A percentile compares a stretch with the other conserved stretches of the same genome.
Evolutionary conservation across 2,797 vertebrate species (phyloP).

Genomic region (Pelodytes ibericus): DNA sequence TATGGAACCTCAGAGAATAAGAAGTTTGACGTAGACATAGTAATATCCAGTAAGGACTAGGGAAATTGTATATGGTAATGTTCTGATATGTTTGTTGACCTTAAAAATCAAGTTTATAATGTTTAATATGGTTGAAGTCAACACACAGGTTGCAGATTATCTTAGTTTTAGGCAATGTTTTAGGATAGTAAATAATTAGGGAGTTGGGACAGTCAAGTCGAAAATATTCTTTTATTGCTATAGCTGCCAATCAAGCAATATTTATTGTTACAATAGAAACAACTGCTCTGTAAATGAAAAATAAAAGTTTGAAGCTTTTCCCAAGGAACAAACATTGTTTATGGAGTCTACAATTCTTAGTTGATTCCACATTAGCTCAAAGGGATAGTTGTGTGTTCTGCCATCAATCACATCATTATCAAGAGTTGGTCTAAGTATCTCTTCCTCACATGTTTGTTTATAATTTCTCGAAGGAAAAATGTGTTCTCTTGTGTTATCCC

Average conservation of each 20-base stretch:
- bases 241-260: neutral
- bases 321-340: constrained; percentile 43
- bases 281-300: neutral
- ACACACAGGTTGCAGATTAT: no score
- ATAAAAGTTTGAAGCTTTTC: constrained; percentile 26
- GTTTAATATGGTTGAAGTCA: no score
- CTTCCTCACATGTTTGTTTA: constrained; percentile 56
- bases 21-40: no score
- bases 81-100: no score
- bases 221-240: neutral
- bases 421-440: constrained; percentile 51
- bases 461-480: constrained; percentile 55
- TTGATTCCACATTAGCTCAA: constrained; percentile 40
- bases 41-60: no score
- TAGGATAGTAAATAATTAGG: no score
- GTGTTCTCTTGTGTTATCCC: constrained; percentile 53
- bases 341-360: constrained; percentile 44
- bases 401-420: constrained; percentile 57
- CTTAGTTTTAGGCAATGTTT: no score
- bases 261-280: constrained; percentile 4
- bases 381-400: constrained; percentile 43
- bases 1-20: no score
- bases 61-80: no score
- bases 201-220: no score
- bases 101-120: no score